A percentile compares a stretch with the other conserved stretches of the same genome.
phyloP scores from a whole-genome alignment of 2,797 vertebrate genomes.

The Harpagifer antarcticus region DNA sequence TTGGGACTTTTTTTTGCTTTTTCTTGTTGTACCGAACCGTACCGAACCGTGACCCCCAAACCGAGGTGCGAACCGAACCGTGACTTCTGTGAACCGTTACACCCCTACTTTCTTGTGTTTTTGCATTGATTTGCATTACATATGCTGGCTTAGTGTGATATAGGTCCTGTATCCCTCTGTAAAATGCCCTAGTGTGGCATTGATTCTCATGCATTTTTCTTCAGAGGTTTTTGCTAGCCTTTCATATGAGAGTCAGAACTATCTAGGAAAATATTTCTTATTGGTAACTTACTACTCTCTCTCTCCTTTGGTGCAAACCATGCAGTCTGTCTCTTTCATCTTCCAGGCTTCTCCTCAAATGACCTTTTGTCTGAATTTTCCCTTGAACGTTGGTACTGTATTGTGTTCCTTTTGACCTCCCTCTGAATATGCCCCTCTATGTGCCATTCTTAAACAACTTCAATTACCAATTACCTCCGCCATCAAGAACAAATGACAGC shows the following conservation, averaged over 20 bases:
- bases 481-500: constrained; percentile 58
- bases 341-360: constrained; percentile 44
- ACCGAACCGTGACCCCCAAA: no score
- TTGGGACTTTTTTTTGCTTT: no score
- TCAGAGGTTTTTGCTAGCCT: constrained; percentile 45
- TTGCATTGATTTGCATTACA: constrained; percentile 41
- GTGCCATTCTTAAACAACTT: constrained; percentile 31
- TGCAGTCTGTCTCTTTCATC: constrained; percentile 58
- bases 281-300: constrained; percentile 42
- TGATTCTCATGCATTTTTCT: constrained; percentile 37
- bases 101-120: not conserved
- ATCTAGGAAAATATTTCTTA: constrained; percentile 50
- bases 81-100: no score
- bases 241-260: constrained; percentile 52
- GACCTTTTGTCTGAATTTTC: constrained; percentile 43
- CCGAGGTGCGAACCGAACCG: no score
- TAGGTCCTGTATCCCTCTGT: constrained; percentile 15
- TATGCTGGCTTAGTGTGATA: constrained; percentile 27
- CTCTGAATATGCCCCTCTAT: constrained; percentile 22
- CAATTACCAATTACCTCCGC: constrained; percentile 62
- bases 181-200: constrained; percentile 15
- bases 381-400: constrained; percentile 24
- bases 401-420: constrained; percentile 43
- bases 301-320: constrained; percentile 25
- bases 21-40: no score